Evolutionary conservation across 2,888 invertebrate genomes (phyloP).

Genomic region (Nomada hirtipes): DNA sequence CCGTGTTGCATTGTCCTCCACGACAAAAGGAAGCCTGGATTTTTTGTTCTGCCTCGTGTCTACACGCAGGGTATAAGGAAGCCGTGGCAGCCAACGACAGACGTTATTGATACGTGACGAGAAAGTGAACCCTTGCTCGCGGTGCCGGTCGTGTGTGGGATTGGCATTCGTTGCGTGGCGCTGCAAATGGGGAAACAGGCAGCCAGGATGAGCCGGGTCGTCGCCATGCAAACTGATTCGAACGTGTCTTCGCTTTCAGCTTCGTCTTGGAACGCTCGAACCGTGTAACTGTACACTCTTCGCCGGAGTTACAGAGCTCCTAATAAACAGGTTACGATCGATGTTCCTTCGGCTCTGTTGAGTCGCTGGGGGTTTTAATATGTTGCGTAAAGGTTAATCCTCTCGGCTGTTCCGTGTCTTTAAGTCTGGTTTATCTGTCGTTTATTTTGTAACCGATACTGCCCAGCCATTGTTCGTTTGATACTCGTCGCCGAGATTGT

Average conservation of each 20-base stretch:
- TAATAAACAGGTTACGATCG: background rate
- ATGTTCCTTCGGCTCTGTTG: too few species aligned
- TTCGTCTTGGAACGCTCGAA: background rate
- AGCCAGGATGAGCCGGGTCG: conserved; percentile 63
- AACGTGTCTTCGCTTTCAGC: conserved; percentile 48
- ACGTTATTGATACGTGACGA: conserved; percentile 70
- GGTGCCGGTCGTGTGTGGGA: conserved; percentile 56
- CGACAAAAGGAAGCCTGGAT: conserved; percentile 35
- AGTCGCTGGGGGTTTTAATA: too few species aligned
- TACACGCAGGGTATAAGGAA: conserved; percentile 50
- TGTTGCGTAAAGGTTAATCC: too few species aligned
- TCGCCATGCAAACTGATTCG: conserved; percentile 70
- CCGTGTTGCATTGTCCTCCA: conserved; percentile 33
- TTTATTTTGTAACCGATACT: too few species aligned
- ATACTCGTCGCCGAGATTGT: too few species aligned
- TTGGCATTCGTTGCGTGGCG: conserved; percentile 68
- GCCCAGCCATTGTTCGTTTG: too few species aligned
- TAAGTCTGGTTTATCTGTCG: too few species aligned
- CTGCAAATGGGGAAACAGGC: conserved; percentile 57
- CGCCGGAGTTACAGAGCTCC: background rate
- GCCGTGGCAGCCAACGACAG: conserved; percentile 56
- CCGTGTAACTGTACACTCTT: background rate
- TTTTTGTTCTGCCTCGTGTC: conserved; percentile 18
- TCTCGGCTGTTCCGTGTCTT: too few species aligned
- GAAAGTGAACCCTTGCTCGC: conserved; percentile 60